These are phyloP conservation scores for Caenorhabditis afra DNA, from an alignment of 2,888 invertebrate species.

Conservation along the genomic window DNA sequence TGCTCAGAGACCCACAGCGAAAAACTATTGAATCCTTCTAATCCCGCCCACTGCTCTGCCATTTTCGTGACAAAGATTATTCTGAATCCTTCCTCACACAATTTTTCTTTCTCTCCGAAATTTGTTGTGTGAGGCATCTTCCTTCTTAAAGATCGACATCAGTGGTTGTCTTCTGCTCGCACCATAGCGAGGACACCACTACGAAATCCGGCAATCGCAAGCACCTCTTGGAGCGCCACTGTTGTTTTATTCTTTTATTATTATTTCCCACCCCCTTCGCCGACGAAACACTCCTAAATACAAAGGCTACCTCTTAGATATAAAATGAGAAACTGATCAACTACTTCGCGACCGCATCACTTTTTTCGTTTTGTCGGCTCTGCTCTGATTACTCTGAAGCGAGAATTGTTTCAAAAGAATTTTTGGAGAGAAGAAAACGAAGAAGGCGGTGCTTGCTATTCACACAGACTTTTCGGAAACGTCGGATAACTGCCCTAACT, in stretches of 20 bases:
- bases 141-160: not conserved
- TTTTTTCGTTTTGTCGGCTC: not conserved
- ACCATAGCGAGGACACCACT: slow-evolving; percentile 16
- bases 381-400: slow-evolving; percentile 36
- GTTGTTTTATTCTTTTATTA: slow-evolving; percentile 38
- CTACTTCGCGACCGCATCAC: not conserved
- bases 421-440: slow-evolving; percentile 10
- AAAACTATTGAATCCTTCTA: slow-evolving; percentile 57
- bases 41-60: slow-evolving; percentile 58
- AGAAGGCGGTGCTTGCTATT: slow-evolving; percentile 45
- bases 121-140: slow-evolving; percentile 31
- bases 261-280: slow-evolving; percentile 13
- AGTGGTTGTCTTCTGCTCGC: not conserved
- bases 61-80: slow-evolving; percentile 59
- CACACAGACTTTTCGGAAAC: slow-evolving; percentile 53
- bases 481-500: slow-evolving; percentile 63
- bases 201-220: slow-evolving; percentile 28
- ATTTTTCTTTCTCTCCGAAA: slow-evolving; percentile 24
- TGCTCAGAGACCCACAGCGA: slow-evolving; percentile 16
- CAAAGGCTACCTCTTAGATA: slow-evolving; percentile 6
- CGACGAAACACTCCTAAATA: slow-evolving; percentile 17
- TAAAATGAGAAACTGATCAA: not conserved
- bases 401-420: not conserved
- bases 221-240: slow-evolving; percentile 47
- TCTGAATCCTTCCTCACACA: slow-evolving; percentile 38